Base-by-base conservation (phyloP, 2,113 vertebrate genomes). In the Sclerurus mexicanus region DNA sequence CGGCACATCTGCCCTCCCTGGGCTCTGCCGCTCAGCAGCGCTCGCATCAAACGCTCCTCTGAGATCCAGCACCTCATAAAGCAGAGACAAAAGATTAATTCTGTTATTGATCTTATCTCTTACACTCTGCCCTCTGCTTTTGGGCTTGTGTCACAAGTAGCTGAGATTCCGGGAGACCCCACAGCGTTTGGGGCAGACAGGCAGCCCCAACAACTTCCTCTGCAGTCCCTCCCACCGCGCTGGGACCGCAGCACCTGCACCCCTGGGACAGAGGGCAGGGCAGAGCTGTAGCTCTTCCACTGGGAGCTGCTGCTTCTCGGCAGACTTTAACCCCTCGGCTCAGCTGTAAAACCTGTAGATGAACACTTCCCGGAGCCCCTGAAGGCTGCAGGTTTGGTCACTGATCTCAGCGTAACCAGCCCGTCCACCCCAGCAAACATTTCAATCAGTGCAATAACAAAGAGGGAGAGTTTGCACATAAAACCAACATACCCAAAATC, bases 251-350 rank as follows among this genome's bases (percentile, higher is more conserved):
- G 4, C 1, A 9, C n/a, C 18, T 24, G 25, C 10, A 4, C 37
- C 30, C 58, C 33, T 6, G 0, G 8, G 31, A 13, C 2, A 27
- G 49, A 25, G 10, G 12, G 74, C 2, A 40, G 44, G 28, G 53
- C 39, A 50, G 3, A 49, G 37, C 37, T 33, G 14, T 10, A 28
- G 44, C 3, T 16, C 25, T 28, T 6, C 0, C 4, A 12, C 0
- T 20, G 23, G 31, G 14, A 78, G 16, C 9, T 2, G 9, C 39
- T 50, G 59, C 24, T 47, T 23, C 68, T 30, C 2, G 22, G 53
- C 28, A 30, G 4, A 3, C 7, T 13, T 12, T 62, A 16, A 8
- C 20, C 19, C 35, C 55, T 46, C 39, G 7, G 49, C 20, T 59
- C 47, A 33, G 10, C 66, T 23, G 13, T 21, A 5, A 66, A 60